A percentile compares a stretch with the other conserved stretches of the same genome.
These are phyloP conservation scores for Sesamia nonagrioides DNA, from an alignment of 1,140 invertebrate genomes.

Conservation along the genomic window DNA sequence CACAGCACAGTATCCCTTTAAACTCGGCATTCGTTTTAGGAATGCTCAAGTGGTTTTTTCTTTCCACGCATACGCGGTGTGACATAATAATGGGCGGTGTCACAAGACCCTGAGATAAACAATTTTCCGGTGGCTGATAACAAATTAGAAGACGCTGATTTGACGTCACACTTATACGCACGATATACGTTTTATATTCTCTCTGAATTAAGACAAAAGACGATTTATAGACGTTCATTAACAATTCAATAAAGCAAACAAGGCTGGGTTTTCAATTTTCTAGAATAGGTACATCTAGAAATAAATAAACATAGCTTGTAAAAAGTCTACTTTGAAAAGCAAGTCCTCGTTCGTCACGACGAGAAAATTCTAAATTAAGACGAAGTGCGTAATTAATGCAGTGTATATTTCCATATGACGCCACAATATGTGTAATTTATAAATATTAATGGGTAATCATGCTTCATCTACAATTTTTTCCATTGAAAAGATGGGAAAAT, in stretches of 20 bases:
- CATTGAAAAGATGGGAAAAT: no score
- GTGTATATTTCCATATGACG: no score
- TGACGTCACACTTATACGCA: conserved; percentile 10
- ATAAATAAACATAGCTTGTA: neutral
- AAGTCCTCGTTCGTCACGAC: no score
- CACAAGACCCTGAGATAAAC: conserved; percentile 20
- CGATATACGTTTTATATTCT: neutral
- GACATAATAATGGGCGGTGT: conserved; percentile 1
- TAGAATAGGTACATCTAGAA: no score
- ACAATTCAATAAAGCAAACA: no score
- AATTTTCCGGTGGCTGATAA: conserved; percentile 19
- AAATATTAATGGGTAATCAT: no score
- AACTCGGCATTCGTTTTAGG: conserved; percentile 11
- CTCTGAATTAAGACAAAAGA: neutral
- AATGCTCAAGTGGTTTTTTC: conserved; percentile 16
- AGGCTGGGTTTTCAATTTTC: no score
- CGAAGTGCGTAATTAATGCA: no score
- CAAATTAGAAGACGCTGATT: no score
- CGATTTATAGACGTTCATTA: neutral
- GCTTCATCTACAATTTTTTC: no score
- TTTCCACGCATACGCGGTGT: neutral
- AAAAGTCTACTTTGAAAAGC: neutral
- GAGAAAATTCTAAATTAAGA: no score
- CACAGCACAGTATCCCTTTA: neutral
- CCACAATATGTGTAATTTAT: no score